phyloP scores from a whole-genome alignment of 2,113 vertebrate genomes.

The Xerus inauris region DNA sequence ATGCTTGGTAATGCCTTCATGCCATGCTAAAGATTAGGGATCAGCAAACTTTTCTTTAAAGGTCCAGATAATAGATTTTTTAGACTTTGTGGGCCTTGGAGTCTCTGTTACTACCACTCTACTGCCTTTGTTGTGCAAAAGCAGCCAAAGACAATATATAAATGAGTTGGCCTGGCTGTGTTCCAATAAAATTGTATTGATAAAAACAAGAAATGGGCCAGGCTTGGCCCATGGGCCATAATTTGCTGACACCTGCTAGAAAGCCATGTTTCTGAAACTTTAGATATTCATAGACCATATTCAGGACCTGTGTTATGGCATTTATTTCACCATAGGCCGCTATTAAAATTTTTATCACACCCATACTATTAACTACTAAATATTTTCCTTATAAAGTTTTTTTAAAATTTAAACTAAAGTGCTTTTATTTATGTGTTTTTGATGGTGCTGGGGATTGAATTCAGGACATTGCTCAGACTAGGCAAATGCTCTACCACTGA shows the following conservation, averaged over 20 bases:
- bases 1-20: neutral
- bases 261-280: neutral
- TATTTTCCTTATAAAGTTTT: neutral
- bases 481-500: neutral
- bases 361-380: neutral
- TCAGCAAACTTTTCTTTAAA: neutral
- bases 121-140: neutral
- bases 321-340: neutral
- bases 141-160: neutral
- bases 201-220: neutral
- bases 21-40: neutral
- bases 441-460: neutral
- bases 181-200: slow-evolving; percentile 53
- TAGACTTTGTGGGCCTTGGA: neutral
- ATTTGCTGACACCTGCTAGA: neutral
- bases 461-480: neutral
- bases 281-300: neutral
- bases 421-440: neutral
- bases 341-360: neutral
- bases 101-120: neutral
- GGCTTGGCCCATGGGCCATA: neutral
- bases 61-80: neutral
- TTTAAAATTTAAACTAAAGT: neutral
- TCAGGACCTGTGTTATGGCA: neutral
- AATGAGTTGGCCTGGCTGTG: neutral